A percentile compares a stretch with the other conserved stretches of the same genome.
phyloP scores from a whole-genome alignment of 2,797 vertebrate genomes.

The Semotilus atromaculatus region DNA sequence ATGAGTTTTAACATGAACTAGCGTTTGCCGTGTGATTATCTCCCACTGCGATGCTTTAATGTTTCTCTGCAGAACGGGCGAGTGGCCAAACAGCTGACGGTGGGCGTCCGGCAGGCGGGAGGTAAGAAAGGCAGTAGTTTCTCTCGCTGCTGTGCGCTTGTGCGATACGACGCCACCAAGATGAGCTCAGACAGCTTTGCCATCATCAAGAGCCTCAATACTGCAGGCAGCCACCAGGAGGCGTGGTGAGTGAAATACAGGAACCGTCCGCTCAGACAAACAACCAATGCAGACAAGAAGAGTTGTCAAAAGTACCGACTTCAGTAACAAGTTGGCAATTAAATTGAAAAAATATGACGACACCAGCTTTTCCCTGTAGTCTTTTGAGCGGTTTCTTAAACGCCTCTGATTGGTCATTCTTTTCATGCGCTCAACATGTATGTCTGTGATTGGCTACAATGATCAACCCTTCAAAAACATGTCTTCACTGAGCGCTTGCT shows the following conservation, averaged over 20 bases:
- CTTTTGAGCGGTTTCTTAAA: too few species aligned
- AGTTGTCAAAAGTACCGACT: too few species aligned
- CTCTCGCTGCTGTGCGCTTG: constrained; percentile 88
- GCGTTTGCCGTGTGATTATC: not conserved
- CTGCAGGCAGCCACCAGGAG: constrained; percentile 84
- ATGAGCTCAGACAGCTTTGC: constrained; percentile 86
- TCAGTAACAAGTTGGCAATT: too few species aligned
- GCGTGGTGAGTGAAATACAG: constrained; percentile 83
- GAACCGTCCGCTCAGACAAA: not conserved
- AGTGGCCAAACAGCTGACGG: constrained; percentile 85
- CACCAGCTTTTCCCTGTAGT: too few species aligned
- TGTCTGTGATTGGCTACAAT: too few species aligned
- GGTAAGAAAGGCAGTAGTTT: constrained; percentile 77
- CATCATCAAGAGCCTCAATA: constrained; percentile 89
- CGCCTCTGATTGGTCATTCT: too few species aligned
- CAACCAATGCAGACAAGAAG: not conserved
- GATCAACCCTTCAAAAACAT: too few species aligned
- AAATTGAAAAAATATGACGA: too few species aligned
- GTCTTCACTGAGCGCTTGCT: too few species aligned
- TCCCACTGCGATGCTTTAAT: too few species aligned
- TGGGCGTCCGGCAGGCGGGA: constrained; percentile 86
- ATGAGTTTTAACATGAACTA: too few species aligned
- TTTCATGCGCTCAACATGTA: too few species aligned
- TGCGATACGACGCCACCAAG: constrained; percentile 86
- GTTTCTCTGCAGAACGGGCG: constrained; percentile 83